Conservation (phyloP, 2,797 vertebrate genomes). For the Gadopsis bispinosus region DNA sequence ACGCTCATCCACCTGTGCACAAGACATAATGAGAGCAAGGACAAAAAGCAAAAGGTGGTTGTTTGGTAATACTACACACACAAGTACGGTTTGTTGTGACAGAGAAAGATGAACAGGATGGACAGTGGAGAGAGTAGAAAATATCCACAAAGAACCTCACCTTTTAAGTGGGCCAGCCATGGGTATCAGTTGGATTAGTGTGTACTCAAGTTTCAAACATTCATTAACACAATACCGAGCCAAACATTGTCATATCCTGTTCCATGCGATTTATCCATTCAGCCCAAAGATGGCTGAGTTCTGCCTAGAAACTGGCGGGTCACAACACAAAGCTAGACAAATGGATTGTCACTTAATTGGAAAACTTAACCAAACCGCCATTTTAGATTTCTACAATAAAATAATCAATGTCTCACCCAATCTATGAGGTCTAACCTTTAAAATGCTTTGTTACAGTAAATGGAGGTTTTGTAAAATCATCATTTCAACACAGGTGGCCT, state of each 20-base stretch:
- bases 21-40: background rate
- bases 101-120: background rate
- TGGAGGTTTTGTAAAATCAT: constrained; percentile 27
- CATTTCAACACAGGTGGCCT: constrained; percentile 12
- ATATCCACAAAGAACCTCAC: background rate
- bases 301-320: constrained; percentile 29
- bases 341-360: constrained; percentile 46
- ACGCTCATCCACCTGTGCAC: constrained; percentile 94
- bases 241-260: constrained; percentile 20
- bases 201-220: constrained; percentile 26
- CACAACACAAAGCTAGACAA: constrained; percentile 47
- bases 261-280: constrained; percentile 41
- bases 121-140: background rate
- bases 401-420: constrained; percentile 38
- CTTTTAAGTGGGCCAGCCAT: background rate
- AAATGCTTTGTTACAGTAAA: constrained; percentile 36
- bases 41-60: background rate
- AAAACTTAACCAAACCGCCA: constrained; percentile 40
- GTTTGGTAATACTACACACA: constrained; percentile 5
- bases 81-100: background rate
- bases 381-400: constrained; percentile 55
- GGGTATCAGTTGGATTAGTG: constrained; percentile 4
- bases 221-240: constrained; percentile 13
- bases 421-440: constrained; percentile 31
- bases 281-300: constrained; percentile 26